phyloP scores from a whole-genome alignment of 92 coral and sea anemone species.

The Parazoanthus swiftii region DNA sequence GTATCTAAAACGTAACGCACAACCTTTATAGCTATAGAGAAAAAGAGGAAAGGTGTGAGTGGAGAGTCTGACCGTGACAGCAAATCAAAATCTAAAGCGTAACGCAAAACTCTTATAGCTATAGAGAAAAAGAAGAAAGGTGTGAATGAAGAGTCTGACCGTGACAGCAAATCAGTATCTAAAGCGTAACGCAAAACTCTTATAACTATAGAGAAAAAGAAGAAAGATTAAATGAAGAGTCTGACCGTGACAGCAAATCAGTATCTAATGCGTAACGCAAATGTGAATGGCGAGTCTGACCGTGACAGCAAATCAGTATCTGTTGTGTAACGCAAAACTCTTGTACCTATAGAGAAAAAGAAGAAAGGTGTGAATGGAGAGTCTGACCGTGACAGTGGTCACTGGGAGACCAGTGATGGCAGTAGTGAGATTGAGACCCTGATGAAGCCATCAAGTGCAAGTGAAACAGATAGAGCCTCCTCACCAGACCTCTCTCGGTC shows the following conservation, averaged over 20 bases:
- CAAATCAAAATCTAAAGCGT: too few relatives aligned
- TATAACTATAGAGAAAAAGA: not conserved
- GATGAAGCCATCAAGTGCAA: conserved; percentile 63
- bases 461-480: conserved; percentile 35
- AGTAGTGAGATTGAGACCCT: conserved; percentile 91
- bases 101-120: not conserved
- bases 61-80: conserved; percentile 86
- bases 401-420: conserved; percentile 63
- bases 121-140: conserved; percentile 1
- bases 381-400: conserved; percentile 90
- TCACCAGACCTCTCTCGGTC: conserved; percentile 62
- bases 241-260: conserved; percentile 68
- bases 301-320: conserved; percentile 51
- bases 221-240: conserved; percentile 55
- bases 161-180: conserved; percentile 53
- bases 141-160: conserved; percentile 71
- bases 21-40: not conserved
- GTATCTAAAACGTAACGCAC: too few relatives aligned
- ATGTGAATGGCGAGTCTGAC: conserved; percentile 71
- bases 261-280: not conserved
- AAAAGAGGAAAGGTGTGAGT: conserved; percentile 15
- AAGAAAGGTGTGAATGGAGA: conserved; percentile 57
- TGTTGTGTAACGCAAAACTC: not conserved
- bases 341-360: not conserved
- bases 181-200: too few relatives aligned